phyloP scores from a whole-genome alignment of 1,140 invertebrate genomes.

The Halesus radiatus region DNA sequence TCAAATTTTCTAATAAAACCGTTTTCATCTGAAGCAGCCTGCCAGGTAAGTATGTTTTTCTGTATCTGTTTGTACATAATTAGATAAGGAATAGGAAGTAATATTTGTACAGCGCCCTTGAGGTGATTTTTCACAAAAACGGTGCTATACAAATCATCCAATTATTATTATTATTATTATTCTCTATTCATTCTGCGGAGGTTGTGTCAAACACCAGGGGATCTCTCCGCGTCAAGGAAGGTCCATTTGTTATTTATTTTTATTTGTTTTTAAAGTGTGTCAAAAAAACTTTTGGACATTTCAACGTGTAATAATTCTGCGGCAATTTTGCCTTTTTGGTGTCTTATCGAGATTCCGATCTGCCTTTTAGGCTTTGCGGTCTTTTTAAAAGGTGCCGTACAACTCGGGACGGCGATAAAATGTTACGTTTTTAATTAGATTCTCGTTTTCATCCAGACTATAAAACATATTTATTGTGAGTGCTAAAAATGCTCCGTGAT shows the following conservation, averaged over 20 bases:
- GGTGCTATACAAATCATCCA: too few relatives aligned
- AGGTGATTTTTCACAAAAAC: too few relatives aligned
- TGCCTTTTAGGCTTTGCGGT: neutral
- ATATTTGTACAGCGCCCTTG: too few relatives aligned
- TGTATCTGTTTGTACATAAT: too few relatives aligned
- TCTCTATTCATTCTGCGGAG: neutral
- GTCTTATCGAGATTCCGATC: neutral
- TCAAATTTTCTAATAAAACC: too few relatives aligned
- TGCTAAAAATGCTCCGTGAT: neutral
- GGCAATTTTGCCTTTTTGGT: slow-evolving; percentile 4
- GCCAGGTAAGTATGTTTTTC: too few relatives aligned
- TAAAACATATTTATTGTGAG: neutral
- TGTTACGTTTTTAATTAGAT: neutral
- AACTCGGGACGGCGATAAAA: neutral
- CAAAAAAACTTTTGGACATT: neutral
- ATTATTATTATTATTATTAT: too few relatives aligned
- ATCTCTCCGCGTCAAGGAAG: neutral
- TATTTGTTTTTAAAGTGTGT: neutral
- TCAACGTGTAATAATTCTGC: neutral
- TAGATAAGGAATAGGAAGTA: too few relatives aligned
- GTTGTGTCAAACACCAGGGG: neutral
- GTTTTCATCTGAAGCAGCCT: too few relatives aligned
- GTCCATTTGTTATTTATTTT: too few relatives aligned
- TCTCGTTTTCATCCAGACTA: neutral
- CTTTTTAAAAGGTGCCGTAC: neutral